Percentiles rank a stretch among this genome's conserved stretches.
phyloP scores from a whole-genome alignment of 2,113 vertebrate genomes.

The Coptodon bakossiorum region DNA sequence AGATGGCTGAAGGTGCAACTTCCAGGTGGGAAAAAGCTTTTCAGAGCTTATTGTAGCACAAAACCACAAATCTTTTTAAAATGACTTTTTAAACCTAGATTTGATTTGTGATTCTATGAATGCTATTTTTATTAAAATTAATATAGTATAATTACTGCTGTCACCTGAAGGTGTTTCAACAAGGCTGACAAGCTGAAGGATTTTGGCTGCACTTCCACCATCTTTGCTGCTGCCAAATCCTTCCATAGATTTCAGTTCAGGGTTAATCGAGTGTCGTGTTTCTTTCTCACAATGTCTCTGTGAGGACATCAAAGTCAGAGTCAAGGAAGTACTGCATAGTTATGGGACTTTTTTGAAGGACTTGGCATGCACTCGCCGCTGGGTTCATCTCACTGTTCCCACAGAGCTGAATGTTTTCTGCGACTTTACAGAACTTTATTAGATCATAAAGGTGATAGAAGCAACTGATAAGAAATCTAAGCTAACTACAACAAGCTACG shows the following conservation, averaged over 20 bases:
- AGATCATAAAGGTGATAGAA: neutral
- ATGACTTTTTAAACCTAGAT: neutral
- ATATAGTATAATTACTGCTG: neutral
- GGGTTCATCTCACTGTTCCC: neutral
- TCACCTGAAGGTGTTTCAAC: neutral
- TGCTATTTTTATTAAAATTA: neutral
- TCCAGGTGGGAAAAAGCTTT: neutral
- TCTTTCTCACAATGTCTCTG: neutral
- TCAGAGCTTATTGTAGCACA: neutral
- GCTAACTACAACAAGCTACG: neutral
- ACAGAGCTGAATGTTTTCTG: neutral
- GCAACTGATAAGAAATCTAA: neutral
- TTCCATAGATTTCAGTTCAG: neutral
- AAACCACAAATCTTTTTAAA: neutral
- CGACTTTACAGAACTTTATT: neutral
- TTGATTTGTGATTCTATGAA: neutral
- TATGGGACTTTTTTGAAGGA: neutral
- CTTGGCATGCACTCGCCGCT: neutral
- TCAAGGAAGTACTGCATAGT: neutral
- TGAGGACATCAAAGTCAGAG: accelerated
- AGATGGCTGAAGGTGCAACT: neutral
- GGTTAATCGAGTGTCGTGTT: accelerated
- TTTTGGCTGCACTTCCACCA: neutral
- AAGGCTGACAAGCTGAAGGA: neutral
- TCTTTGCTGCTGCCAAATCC: neutral